Conservation (phyloP, 1,140 invertebrate genomes). For the Euschistus heros region DNA sequence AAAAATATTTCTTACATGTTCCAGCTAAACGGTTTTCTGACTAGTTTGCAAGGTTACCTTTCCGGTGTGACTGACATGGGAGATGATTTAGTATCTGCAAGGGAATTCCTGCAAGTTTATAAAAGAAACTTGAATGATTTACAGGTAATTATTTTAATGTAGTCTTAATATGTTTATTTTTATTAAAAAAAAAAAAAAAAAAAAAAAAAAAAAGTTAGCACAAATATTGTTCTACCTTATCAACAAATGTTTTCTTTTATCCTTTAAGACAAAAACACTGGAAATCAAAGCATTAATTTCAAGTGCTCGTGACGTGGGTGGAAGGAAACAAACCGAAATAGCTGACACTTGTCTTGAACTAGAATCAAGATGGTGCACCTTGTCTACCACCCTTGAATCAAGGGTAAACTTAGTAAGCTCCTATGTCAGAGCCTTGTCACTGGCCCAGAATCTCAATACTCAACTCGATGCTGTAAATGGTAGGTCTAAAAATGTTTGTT, state of each 20-base stretch:
- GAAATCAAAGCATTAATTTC: conserved; percentile 8
- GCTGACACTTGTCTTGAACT: conserved; percentile 8
- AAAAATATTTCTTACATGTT: conserved; percentile 8
- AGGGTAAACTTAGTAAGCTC: conserved; percentile 1
- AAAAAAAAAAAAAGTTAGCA: no score
- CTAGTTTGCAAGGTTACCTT: conserved; percentile 51
- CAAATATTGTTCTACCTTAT: no score
- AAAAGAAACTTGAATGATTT: conserved; percentile 62
- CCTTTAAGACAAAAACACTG: conserved; percentile 1
- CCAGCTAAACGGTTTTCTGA: conserved; percentile 22
- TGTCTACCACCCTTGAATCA: background rate
- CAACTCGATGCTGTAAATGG: conserved; percentile 4
- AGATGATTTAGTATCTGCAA: conserved; percentile 51
- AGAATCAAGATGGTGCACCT: conserved; percentile 2
- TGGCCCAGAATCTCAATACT: conserved; percentile 4
- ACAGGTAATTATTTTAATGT: conserved; percentile 40
- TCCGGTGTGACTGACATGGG: conserved; percentile 66
- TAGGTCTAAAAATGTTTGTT: background rate
- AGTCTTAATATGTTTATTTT: no score
- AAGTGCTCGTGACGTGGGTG: conserved; percentile 1
- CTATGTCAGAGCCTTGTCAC: conserved; percentile 3
- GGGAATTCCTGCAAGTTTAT: conserved; percentile 65
- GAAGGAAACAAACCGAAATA: conserved; percentile 8
- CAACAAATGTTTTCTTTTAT: background rate
- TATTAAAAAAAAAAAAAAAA: no score